Percentiles rank a stretch among this genome's conserved stretches.
Conservation (phyloP, 1,140 invertebrate genomes). For the Ips typographus region DNA sequence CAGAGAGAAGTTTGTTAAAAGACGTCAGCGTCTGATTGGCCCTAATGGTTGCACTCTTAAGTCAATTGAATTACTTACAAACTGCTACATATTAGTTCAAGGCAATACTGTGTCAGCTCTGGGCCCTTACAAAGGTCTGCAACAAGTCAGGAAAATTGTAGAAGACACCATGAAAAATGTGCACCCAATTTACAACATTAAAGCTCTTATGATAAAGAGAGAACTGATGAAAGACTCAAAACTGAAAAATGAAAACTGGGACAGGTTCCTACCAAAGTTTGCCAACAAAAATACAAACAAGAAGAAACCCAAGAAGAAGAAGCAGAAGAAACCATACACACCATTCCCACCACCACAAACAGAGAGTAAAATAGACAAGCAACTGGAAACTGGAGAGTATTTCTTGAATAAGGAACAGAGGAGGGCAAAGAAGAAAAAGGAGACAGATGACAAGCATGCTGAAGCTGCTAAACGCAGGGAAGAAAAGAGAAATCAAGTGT, state of each 20-base stretch:
- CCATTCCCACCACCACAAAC: conserved; percentile 94
- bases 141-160: conserved; percentile 89
- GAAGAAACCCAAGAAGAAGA: conserved; percentile 83
- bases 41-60: conserved; percentile 96
- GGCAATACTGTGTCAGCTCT: conserved; percentile 97
- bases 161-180: conserved; percentile 99
- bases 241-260: conserved; percentile 95
- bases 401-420: conserved; percentile 88
- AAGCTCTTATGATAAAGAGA: conserved; percentile 96
- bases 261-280: conserved; percentile 95
- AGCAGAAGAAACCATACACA: conserved; percentile 90
- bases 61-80: conserved; percentile 96
- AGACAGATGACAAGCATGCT: conserved; percentile 73
- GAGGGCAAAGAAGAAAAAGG: conserved; percentile 68
- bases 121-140: conserved; percentile 92
- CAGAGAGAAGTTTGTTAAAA: conserved; percentile 94
- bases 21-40: conserved; percentile 92
- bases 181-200: conserved; percentile 99
- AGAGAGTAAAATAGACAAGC: conserved; percentile 92
- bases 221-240: conserved; percentile 92
- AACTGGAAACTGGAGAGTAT: conserved; percentile 94
- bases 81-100: conserved; percentile 96
- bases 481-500: conserved; percentile 76
- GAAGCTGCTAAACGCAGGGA: conserved; percentile 70
- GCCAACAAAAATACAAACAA: conserved; percentile 89